Evolutionary conservation across 2,113 vertebrate species (phyloP).

Genomic region (Pleuronectes platessa): DNA sequence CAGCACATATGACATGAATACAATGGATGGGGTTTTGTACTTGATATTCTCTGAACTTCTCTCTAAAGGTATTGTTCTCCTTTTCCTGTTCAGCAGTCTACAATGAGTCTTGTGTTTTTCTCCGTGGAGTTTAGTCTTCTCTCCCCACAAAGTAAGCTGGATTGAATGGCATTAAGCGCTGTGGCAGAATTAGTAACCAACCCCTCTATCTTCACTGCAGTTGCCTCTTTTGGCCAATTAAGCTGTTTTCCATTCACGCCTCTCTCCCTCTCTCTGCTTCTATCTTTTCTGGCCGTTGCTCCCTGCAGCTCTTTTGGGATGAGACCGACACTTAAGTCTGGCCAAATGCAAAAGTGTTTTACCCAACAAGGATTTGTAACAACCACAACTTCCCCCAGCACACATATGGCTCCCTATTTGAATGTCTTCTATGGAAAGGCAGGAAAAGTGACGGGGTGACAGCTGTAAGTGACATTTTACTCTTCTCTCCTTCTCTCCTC

Average conservation of each 20-base stretch:
- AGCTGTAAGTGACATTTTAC: too few species aligned
- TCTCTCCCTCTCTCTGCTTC: slow-evolving; percentile 29
- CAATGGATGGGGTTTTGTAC: not conserved
- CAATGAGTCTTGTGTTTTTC: not conserved
- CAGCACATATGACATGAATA: slow-evolving; percentile 12
- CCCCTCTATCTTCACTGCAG: slow-evolving; percentile 43
- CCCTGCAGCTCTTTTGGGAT: slow-evolving; percentile 48
- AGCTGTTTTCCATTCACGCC: slow-evolving; percentile 13
- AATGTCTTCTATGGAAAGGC: not conserved
- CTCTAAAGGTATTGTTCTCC: slow-evolving; percentile 22
- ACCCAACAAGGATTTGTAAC: slow-evolving; percentile 51
- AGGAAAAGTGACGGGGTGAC: not conserved
- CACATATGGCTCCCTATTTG: not conserved
- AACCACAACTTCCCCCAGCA: not conserved
- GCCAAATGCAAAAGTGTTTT: slow-evolving; percentile 31
- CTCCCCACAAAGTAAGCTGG: slow-evolving; percentile 27
- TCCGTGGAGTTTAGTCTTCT: not conserved
- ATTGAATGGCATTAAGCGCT: slow-evolving; percentile 50
- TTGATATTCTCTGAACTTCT: slow-evolving; percentile 34
- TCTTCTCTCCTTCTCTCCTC: too few species aligned
- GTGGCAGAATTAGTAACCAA: slow-evolving; percentile 54
- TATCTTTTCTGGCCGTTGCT: slow-evolving; percentile 24
- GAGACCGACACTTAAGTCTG: slow-evolving; percentile 53
- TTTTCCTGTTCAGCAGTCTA: slow-evolving; percentile 20
- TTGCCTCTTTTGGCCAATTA: slow-evolving; percentile 55